Base-by-base conservation (phyloP, 2,113 vertebrate genomes). In the Rhabdomys dilectus region DNA sequence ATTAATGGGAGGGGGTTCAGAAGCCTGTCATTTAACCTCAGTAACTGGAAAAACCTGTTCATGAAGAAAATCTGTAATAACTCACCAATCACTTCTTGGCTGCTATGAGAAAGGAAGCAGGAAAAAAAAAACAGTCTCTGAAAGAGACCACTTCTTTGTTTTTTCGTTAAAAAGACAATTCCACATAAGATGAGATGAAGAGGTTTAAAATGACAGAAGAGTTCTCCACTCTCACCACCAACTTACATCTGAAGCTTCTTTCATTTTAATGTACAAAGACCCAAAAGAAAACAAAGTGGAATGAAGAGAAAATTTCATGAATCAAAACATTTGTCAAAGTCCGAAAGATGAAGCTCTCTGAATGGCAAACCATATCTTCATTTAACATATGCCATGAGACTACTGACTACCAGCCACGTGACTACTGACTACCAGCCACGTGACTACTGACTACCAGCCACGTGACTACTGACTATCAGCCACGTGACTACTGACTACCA, bases 271-370 rank as follows among this genome's bases (percentile, higher is more conserved):
- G 64, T 45, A 73, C 16, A 75, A 85, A 89, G 90, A 68, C 31
- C 36, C 48, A n/a, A 70, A 87, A 62, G 22, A 80, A 42, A 62
- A 29, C n/a, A 34, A 70, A 45, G 70, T 56, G 26, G 64, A 85
- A 78, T 92, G 12, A 78, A 66, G 53, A 8, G 62, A 91, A 94
- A 89, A 31, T 58, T 78, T 51, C 39, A 64, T 42, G 39, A 84
- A 91, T 89, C 39, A 68, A 93, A 91, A 89, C 78, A 88, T 78
- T n/a, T 95, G 87, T 90, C 76, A 76, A 76, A 95, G 73, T 19
- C 1, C 3, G 62, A 84, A 78, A 39, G 87, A 91, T 88, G 84
- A 94, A 45, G 86, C 66, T 84, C 76, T 76, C 73, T 95, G 78
- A 62, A 87, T 42, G 56, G 82, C 62, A 84, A 56, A 76, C 80